Base-by-base conservation (phyloP, 2,888 invertebrate genomes). In the Ceramica pisi region DNA sequence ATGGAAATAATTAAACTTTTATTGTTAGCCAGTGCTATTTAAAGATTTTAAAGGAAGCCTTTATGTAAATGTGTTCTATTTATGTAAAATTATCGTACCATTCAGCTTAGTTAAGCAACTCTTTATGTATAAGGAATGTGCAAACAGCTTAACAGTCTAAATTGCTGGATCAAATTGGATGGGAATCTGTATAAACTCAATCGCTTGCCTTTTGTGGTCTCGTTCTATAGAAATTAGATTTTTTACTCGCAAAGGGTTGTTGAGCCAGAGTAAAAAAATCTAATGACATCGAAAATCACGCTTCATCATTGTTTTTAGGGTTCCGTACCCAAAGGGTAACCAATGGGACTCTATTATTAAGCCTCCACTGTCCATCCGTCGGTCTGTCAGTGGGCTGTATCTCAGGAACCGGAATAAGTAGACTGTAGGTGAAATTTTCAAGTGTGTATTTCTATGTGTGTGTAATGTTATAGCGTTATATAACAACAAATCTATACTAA, bases 11-110 rank as follows among this genome's bases (percentile, higher is more conserved):
- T 77, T 64, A 26, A 62, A 62, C 35, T 48, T 67, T 65, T 81
- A 57, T 69, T 67, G 64, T 78, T 41, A 38, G 35, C 56, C 59
- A 63, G 71, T 16, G 46, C 61, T 68, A 68, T 81, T 68, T 7
- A 62, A 66, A 65, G 63, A 67, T 68, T 67, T 60, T 71, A 63
- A 81, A 68, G 67, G 63, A 70, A 59, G 51, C 77, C 59, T 64
- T 81, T 81, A 81, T 67, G 68, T 60, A 71, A 81, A 78, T 80
- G 3, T 53, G 12, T 51, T 61, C 71, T 81, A 71, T 76, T 66
- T 71, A 51, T 31, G 62, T 66, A 26, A 4, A 2, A 51, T 31
- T 56, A 12, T 64, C 44, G 46, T 50, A 46, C 64, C 16, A 62
- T 62, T 64, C 12, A 19, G 38, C 16, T 57, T 44, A 26, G 35